Base-by-base conservation (phyloP, 1,140 invertebrate genomes). In the Atta texana region DNA sequence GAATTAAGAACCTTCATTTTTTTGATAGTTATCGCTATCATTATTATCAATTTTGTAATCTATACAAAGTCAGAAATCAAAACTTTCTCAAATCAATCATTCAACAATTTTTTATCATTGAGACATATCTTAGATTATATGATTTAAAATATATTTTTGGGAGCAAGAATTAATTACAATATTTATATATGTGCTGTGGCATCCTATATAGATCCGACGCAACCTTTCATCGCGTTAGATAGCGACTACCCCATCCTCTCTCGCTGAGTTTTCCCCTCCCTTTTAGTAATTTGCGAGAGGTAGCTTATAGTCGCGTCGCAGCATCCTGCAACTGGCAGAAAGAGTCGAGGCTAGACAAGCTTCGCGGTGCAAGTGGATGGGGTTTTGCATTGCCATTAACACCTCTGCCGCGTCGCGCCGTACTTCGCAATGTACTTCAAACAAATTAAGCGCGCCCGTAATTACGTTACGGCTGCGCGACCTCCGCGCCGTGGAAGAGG, bases 401-500 rank as follows among this genome's bases (percentile, higher is more conserved):
- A 94, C 94, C 93, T 94, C 91, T 90, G 86, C 89, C 87, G 87
- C 80, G 85, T 92, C 91, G 91, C 93, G 34, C 59, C 66, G 66
- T 82, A 80, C 63, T 80, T 68, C 39, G 90, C 91, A 92, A 93
- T 92, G 92, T 93, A 94, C 93, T 94, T 94, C 93, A 94, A 94
- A 94, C 93, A 94, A 94, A 94, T 94, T 94, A 94, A 94, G 93
- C 92, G 92, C 90, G 91, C 91, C 92, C 89, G 92, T 94, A 94
- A 94, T 94, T 94, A 93, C 93, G 90, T 92, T 91, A 93, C 90
- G 91, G 92, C 89, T 91, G 91, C 93, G 92, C 93, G 92, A 93
- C 93, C 80, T 82, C 68, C 39, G 55, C 24, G 92, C 91, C 89
- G 88, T 87, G 77, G 89, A 91, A 92, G 39, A 28, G 68, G 80